These are phyloP conservation scores for Crypturellus undulatus DNA, from an alignment of 2,113 vertebrate genomes.

Conservation along the genomic window DNA sequence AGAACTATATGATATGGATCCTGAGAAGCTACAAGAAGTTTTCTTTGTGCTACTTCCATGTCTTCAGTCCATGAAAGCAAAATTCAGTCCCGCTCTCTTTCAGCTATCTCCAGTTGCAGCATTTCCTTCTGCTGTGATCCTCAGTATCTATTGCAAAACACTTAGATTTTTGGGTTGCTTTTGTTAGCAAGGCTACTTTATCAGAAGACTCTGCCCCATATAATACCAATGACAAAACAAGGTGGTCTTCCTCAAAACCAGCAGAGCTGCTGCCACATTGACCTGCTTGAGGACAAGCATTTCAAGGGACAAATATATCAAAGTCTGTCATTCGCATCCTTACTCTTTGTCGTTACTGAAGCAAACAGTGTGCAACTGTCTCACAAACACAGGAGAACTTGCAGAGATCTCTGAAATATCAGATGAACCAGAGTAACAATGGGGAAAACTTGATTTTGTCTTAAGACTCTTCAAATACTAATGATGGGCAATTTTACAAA, in stretches of 20 bases:
- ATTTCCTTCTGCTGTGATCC: not conserved
- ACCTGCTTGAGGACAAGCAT: not conserved
- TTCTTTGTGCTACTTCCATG: not conserved
- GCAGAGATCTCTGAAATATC: not conserved
- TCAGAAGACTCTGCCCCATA: accelerated
- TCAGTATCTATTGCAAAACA: too few species aligned
- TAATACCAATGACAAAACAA: accelerated
- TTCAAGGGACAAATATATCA: constrained; percentile 24
- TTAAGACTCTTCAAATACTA: not conserved
- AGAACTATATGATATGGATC: not conserved
- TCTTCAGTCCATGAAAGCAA: not conserved
- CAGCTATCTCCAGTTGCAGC: too few species aligned
- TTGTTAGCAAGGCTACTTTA: not conserved
- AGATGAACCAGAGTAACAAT: not conserved
- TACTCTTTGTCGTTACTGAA: constrained; percentile 6
- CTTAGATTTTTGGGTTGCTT: too few species aligned
- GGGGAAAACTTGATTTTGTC: not conserved
- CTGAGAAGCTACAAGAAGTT: not conserved
- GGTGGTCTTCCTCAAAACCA: not conserved
- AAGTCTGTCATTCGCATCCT: constrained; percentile 19
- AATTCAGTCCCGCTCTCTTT: not conserved
- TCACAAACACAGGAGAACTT: not conserved
- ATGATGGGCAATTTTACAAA: not conserved
- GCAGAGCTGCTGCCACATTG: not conserved
- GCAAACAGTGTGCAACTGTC: not conserved